Conservation (phyloP, 2,113 vertebrate genomes). For the Xenopus laevis region DNA sequence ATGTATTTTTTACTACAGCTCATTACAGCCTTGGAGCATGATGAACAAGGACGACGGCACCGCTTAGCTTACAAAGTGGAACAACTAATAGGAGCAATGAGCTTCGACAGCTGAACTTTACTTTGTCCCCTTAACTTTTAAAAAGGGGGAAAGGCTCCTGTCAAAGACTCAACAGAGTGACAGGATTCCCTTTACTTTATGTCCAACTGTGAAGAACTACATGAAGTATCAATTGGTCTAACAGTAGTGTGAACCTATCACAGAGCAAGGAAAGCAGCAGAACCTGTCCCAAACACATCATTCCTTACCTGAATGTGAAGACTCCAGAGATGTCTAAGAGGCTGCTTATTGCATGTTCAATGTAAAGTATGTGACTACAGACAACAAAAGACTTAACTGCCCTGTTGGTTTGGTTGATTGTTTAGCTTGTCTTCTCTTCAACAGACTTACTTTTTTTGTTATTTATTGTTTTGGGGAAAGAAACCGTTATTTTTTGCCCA, state of each 20-base stretch:
- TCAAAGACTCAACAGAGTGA: conserved; percentile 42
- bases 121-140: conserved; percentile 36
- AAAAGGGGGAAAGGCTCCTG: conserved; percentile 39
- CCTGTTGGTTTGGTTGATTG: conserved; percentile 32
- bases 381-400: conserved; percentile 36
- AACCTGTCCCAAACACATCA: conserved; percentile 12
- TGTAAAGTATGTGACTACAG: conserved; percentile 35
- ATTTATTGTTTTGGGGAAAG: conserved; percentile 38
- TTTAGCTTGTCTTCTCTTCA: conserved; percentile 37
- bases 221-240: conserved; percentile 4
- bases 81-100: conserved; percentile 92
- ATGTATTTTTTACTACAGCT: conserved; percentile 65
- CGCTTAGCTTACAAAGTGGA: conserved; percentile 92
- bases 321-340: conserved; percentile 5
- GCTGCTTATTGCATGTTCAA: conserved; percentile 36
- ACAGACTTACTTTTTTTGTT: conserved; percentile 30
- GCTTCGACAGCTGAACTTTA: conserved; percentile 87
- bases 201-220: conserved; percentile 31
- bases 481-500: conserved; percentile 27
- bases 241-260: conserved; percentile 12
- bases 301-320: conserved; percentile 15
- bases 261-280: conserved; percentile 48
- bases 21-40: conserved; percentile 86
- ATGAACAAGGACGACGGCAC: conserved; percentile 90
- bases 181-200: conserved; percentile 16